Base-by-base conservation (phyloP, 2,797 vertebrate species). In the Garrulus glandarius region DNA sequence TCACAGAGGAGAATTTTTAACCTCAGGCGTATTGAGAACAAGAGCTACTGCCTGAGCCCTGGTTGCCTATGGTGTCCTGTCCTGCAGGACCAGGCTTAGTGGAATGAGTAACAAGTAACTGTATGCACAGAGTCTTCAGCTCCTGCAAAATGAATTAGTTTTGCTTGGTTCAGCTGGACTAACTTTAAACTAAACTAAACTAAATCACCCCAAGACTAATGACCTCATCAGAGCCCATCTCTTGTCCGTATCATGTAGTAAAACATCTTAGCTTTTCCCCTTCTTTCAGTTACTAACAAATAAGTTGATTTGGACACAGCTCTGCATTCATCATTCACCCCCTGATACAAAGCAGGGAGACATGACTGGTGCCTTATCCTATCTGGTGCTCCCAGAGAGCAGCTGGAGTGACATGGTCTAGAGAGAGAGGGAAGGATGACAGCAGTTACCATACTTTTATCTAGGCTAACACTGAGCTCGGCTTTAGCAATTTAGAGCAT, bases 351-450 rank as follows among this genome's bases (percentile, higher is more conserved):
- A 57, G 18, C 0, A 3, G 13, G 26, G n/a, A 53, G 36, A 53
- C 4, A 3, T 0, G 5, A 13, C 49, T 43, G 44, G 15, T 80
- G 26, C 13, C 37, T 49, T 39, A 18, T 16, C 6, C 13, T n/a
- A 7, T 34, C 11, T 23, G 5, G 2, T 6, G 10, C 11, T 77
- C 10, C 18, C 1, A 1, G 16, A 11, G 26, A 14, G 9, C 6
- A 53, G 34, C 26, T 2, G 1, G 12, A 6, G 6, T 37, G 52
- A 75, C 4, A 1, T 18, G 15, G 7, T 37, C 16, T 23, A 22
- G 49, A 39, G 36, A 8, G 5, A 8, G 16, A 29, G 14, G 29
- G 36, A 50, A 5, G 24, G 20, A 26, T 34, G 56, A 16, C 20
- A 86, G 32, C 30, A 50, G 23, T 30, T 26, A 22, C 9, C 16